Conservation (phyloP, 1,140 invertebrate species). For the Nasonia longicornis region DNA sequence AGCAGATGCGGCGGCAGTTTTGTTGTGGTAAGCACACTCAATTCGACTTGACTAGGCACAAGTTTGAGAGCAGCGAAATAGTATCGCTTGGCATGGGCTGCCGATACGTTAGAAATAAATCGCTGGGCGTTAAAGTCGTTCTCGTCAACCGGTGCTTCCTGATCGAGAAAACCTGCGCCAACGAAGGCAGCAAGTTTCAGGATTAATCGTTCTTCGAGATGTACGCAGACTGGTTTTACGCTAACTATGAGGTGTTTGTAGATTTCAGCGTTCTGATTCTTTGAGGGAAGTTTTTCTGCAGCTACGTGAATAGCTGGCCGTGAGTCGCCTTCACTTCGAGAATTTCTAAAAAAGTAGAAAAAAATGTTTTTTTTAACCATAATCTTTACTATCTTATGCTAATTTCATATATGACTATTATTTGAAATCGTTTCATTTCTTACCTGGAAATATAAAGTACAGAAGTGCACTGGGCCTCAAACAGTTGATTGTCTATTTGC, state of each 20-base stretch:
- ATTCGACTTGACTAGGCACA: conserved; percentile 80
- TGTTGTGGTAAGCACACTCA: conserved; percentile 88
- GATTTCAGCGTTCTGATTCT: conserved; percentile 78
- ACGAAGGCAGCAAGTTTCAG: conserved; percentile 85
- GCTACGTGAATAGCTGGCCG: conserved; percentile 76
- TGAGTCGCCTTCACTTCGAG: conserved; percentile 62
- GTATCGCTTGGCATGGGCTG: conserved; percentile 84
- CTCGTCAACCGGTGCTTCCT: conserved; percentile 73
- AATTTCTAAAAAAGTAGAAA: conserved; percentile 36
- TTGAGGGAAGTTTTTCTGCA: conserved; percentile 77
- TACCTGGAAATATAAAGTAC: conserved; percentile 78
- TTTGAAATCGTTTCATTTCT: neutral
- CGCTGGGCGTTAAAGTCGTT: conserved; percentile 82
- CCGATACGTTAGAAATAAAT: conserved; percentile 83
- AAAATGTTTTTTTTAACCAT: neutral
- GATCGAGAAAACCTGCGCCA: conserved; percentile 66
- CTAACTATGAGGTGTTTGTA: conserved; percentile 84
- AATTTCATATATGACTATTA: neutral
- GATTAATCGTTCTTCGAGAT: conserved; percentile 89
- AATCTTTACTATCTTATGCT: neutral
- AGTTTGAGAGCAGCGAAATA: conserved; percentile 92
- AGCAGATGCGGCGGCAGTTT: conserved; percentile 83
- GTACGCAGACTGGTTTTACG: conserved; percentile 85
- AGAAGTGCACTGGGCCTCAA: conserved; percentile 86
- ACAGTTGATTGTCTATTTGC: conserved; percentile 92